phyloP scores from a whole-genome alignment of 1,140 invertebrate species.

The Pogonomyrmex californicus region DNA sequence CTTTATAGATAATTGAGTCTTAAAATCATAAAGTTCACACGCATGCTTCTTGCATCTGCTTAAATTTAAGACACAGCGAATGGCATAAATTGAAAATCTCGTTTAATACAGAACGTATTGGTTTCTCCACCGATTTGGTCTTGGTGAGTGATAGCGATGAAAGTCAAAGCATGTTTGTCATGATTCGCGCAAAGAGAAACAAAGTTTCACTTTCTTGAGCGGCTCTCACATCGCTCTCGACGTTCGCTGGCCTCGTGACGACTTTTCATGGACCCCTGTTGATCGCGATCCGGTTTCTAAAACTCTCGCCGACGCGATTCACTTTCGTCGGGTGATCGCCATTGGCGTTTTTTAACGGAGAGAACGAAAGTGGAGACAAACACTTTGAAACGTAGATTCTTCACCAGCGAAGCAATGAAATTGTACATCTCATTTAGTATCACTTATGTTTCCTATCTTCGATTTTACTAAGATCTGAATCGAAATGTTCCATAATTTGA shows the following conservation, averaged over 20 bases:
- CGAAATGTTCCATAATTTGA: constrained; percentile 5
- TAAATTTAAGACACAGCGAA: neutral
- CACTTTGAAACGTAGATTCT: constrained; percentile 66
- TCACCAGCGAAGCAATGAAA: neutral
- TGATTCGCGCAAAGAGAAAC: constrained; percentile 73
- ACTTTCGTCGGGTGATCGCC: constrained; percentile 78
- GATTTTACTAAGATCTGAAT: neutral
- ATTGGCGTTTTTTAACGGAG: constrained; percentile 71
- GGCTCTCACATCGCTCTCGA: constrained; percentile 78
- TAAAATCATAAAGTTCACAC: neutral
- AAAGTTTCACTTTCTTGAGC: constrained; percentile 83
- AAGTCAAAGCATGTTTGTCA: constrained; percentile 78
- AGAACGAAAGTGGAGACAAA: constrained; percentile 76
- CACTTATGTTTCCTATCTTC: constrained; percentile 4
- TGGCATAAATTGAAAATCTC: constrained; percentile 27
- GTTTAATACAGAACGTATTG: constrained; percentile 21
- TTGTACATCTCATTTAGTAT: neutral
- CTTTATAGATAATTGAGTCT: neutral
- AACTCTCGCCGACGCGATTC: constrained; percentile 78
- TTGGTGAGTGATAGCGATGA: constrained; percentile 71
- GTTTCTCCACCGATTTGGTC: constrained; percentile 67
- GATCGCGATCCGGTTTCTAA: constrained; percentile 82
- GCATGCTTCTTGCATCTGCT: neutral
- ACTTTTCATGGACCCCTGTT: constrained; percentile 78
- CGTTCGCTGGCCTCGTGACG: constrained; percentile 61